These are phyloP conservation scores for Cosmia pyralina DNA, from an alignment of 2,888 invertebrate genomes.

Conservation along the genomic window DNA sequence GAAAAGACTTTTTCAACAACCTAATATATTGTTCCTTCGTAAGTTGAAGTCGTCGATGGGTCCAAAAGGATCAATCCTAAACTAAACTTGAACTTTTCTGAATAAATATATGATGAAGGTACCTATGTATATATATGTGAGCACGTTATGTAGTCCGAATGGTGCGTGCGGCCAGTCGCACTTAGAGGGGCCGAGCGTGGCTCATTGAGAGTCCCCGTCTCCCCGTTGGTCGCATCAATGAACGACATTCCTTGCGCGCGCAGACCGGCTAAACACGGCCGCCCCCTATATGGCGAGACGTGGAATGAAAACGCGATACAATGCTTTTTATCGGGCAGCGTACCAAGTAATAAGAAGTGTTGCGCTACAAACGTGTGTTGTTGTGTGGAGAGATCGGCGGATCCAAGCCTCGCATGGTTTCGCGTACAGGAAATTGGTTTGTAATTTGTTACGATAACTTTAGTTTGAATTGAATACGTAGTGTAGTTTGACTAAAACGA, in stretches of 20 bases:
- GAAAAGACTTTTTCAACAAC: too few relatives aligned
- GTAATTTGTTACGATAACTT: conserved; percentile 3
- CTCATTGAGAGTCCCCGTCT: conserved; percentile 69
- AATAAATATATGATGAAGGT: conserved; percentile 14
- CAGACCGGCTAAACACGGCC: conserved; percentile 62
- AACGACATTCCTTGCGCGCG: conserved; percentile 74
- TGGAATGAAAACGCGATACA: conserved; percentile 69
- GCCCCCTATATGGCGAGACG: conserved; percentile 68
- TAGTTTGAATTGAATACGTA: conserved; percentile 10
- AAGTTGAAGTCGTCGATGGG: background rate
- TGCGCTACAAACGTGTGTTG: conserved; percentile 48
- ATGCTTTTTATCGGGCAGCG: conserved; percentile 59
- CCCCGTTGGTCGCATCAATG: conserved; percentile 69
- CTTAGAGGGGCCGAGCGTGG: conserved; percentile 55
- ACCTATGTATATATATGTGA: background rate
- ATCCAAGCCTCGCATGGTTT: conserved; percentile 12
- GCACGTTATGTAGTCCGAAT: conserved; percentile 1
- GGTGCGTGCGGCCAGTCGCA: conserved; percentile 24
- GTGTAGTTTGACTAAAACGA: background rate
- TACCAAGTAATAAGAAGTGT: conserved; percentile 51
- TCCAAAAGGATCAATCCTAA: conserved; percentile 3
- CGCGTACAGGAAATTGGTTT: conserved; percentile 17
- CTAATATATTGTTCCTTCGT: background rate
- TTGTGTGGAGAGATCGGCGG: conserved; percentile 35
- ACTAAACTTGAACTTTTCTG: conserved; percentile 10